Base-by-base conservation (phyloP, 2,888 invertebrate genomes). In the Gortyna flavago region DNA sequence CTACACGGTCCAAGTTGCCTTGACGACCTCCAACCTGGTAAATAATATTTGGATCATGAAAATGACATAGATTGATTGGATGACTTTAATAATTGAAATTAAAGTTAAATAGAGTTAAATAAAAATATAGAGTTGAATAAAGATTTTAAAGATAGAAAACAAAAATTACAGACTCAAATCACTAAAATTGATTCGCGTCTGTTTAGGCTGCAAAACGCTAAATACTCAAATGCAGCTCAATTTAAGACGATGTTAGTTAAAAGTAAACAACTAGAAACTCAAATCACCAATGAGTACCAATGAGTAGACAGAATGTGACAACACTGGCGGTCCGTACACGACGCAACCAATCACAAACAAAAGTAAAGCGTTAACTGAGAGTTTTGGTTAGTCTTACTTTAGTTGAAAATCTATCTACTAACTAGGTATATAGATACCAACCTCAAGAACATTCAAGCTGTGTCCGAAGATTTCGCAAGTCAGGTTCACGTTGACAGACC, bases 381-480 rank as follows among this genome's bases (percentile, higher is more conserved):
- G 13, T 21, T 44, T 9, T 44, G 25, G 8, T 32, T 68, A 25
- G 18, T n/a, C 7, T 18, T 68, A 21, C 13, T 38, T 29, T 16
- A 16, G 16, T 44, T 44, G 16, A 44, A 5, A 72, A 74, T n/a
- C n/a, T n/a, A n/a, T n/a, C n/a, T n/a, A n/a, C n/a, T n/a, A n/a
- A n/a, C n/a, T n/a, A n/a, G n/a, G n/a, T n/a, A n/a, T n/a, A n/a
- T n/a, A n/a, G n/a, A n/a, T 54, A 78, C 90, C 93, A 79, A 98
- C 97, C 94, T 99, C 98, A 57, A 99, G 93, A 68, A 98, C 95
- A 90, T 99, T 98, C 91, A 98, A 97, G 70, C 97, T 97, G 77
- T 98, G 98, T 44, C 99, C 99, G 88, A 98, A 99, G 1, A 98
- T 87, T 91, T 98, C 98, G 0, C 97, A 97, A 0, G 98, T 98